Evolutionary conservation across 92 coral and sea anemone genomes (phyloP).

Genomic region (Porites divaricata): DNA sequence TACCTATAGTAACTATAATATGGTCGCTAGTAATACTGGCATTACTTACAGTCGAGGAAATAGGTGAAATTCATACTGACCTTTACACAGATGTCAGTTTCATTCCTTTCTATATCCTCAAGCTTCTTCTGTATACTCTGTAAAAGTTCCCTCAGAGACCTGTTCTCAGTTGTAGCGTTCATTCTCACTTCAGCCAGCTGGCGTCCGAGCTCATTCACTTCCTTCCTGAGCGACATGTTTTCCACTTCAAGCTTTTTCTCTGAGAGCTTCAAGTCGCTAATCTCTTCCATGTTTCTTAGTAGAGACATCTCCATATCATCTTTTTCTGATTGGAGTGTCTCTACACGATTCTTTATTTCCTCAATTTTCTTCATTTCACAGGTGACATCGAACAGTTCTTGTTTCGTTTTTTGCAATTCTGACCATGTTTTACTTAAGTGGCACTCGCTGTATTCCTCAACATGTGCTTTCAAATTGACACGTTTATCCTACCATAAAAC

Average conservation of each 20-base stretch:
- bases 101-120: not conserved
- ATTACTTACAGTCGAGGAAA: no score
- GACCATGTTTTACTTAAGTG: not conserved
- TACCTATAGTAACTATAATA: no score
- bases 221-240: not conserved
- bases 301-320: not conserved
- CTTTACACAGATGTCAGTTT: not conserved
- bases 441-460: not conserved
- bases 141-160: not conserved
- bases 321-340: not conserved
- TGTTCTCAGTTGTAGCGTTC: not conserved
- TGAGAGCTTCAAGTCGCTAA: not conserved
- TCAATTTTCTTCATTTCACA: not conserved
- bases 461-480: not conserved
- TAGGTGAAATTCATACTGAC: no score
- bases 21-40: no score
- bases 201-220: not conserved
- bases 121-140: not conserved
- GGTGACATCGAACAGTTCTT: not conserved
- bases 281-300: not conserved
- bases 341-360: not conserved
- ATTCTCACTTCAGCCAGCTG: not conserved
- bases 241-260: constrained; percentile 10
- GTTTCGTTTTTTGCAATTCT: not conserved
- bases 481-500: not conserved